A percentile compares a stretch with the other conserved stretches of the same genome.
These are phyloP conservation scores for Mycetomoellerius zeteki DNA, from an alignment of 1,140 invertebrate species.

Conservation along the genomic window DNA sequence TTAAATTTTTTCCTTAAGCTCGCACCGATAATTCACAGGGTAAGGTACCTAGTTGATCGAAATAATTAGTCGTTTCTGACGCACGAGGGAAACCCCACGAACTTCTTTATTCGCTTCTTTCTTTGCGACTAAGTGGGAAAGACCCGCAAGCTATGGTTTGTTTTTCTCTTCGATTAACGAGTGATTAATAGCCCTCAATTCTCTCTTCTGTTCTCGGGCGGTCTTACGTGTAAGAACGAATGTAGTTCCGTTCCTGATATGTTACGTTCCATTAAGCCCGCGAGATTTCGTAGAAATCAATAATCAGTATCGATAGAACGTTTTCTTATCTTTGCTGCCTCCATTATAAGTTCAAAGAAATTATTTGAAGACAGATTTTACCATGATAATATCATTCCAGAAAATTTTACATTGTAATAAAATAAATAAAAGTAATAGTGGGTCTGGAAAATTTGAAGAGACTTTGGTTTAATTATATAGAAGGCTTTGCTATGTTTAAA, in stretches of 20 bases:
- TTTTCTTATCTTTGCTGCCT: background rate
- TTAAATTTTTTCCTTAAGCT: background rate
- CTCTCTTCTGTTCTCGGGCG: background rate
- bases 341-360: background rate
- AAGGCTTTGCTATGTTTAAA: background rate
- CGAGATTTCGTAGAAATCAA: slow-evolving; percentile 51
- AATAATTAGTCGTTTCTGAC: slow-evolving; percentile 50
- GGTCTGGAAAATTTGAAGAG: background rate
- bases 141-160: slow-evolving; percentile 23
- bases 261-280: slow-evolving; percentile 63
- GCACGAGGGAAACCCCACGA: background rate
- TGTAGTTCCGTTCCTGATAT: slow-evolving; percentile 66
- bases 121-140: slow-evolving; percentile 14
- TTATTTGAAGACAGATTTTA: background rate
- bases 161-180: slow-evolving; percentile 51
- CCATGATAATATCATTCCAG: background rate
- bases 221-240: background rate
- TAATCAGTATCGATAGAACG: slow-evolving; percentile 20
- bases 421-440: background rate
- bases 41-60: background rate
- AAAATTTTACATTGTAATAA: background rate
- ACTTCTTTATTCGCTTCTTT: slow-evolving; percentile 20
- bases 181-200: slow-evolving; percentile 54
- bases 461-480: background rate
- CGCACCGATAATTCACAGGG: background rate